These are phyloP conservation scores for Upupa epops DNA, from an alignment of 2,113 vertebrate genomes.

Conservation along the genomic window DNA sequence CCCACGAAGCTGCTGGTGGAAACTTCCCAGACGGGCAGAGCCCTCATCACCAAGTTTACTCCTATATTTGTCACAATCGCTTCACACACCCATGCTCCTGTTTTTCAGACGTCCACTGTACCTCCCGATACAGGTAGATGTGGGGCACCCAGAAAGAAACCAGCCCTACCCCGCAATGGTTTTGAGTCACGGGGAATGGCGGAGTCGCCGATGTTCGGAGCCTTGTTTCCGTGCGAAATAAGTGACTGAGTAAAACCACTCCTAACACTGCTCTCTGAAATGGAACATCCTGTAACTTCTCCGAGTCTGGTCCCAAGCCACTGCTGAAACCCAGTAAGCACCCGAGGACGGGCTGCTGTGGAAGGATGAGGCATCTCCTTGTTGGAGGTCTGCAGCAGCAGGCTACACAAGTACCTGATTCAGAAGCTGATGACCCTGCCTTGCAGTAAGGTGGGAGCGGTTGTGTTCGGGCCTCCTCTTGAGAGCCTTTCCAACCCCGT, in stretches of 20 bases:
- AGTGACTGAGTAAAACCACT: background rate
- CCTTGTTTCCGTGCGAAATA: background rate
- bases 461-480: background rate
- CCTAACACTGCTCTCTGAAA: background rate
- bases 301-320: background rate
- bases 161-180: background rate
- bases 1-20: background rate
- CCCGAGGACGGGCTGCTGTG: background rate
- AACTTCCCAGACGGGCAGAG: background rate
- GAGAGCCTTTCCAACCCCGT: background rate
- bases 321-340: background rate
- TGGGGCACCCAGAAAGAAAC: background rate
- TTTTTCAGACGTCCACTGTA: background rate
- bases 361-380: background rate
- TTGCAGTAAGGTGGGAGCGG: background rate
- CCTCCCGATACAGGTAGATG: background rate
- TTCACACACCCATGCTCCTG: background rate
- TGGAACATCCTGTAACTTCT: background rate
- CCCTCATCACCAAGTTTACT: background rate
- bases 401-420: background rate
- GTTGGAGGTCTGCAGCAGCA: background rate
- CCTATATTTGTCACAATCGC: background rate
- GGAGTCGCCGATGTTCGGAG: background rate
- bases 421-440: background rate
- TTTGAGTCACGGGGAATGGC: background rate